A percentile compares a stretch with the other conserved stretches of the same genome.
Conservation (phyloP, 1,140 invertebrate genomes). For the Macrobrachium rosenbergii region DNA sequence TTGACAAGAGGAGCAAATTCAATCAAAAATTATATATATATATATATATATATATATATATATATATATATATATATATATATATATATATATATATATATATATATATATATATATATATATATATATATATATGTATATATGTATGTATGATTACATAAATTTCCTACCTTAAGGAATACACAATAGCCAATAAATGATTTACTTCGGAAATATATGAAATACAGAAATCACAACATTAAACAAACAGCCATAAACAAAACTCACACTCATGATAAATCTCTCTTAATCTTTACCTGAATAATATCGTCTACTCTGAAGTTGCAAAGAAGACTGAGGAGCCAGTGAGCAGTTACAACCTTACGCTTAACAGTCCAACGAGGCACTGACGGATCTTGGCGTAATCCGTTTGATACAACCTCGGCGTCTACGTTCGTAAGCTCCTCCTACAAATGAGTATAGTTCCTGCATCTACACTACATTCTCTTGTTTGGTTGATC, state of each 20-base stretch:
- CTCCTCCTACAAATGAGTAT: background rate
- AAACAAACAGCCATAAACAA: too few relatives aligned
- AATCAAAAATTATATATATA: background rate
- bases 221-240: too few relatives aligned
- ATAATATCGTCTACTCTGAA: too few relatives aligned
- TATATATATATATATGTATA: background rate
- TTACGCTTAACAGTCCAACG: too few relatives aligned
- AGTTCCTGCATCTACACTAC: too few relatives aligned
- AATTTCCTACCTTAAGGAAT: background rate
- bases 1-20: background rate
- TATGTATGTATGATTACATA: background rate
- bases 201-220: background rate
- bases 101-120: background rate
- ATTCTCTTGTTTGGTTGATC: background rate
- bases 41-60: slow-evolving; percentile 6
- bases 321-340: too few relatives aligned
- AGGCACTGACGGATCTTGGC: too few relatives aligned
- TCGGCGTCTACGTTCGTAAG: background rate
- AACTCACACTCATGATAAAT: too few relatives aligned
- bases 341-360: too few relatives aligned
- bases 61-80: slow-evolving; percentile 1
- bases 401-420: too few relatives aligned
- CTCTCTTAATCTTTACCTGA: too few relatives aligned
- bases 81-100: slow-evolving; percentile 11
- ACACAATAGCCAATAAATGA: too few relatives aligned